Conservation (phyloP, 2,797 vertebrate species). For the Apodemus agrarius region DNA sequence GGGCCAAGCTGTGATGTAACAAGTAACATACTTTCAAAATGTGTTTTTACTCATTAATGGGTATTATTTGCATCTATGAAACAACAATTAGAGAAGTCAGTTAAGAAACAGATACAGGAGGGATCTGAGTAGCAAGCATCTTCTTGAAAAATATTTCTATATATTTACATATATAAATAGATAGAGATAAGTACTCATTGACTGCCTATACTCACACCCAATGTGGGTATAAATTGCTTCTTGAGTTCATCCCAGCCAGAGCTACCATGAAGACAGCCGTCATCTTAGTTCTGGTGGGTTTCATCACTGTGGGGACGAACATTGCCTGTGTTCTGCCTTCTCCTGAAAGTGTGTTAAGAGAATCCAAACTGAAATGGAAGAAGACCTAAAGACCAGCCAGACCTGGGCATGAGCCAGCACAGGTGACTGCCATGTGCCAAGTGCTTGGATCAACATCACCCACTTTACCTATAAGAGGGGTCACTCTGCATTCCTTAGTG, state of each 20-base stretch:
- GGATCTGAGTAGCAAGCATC: no score
- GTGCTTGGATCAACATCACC: not conserved
- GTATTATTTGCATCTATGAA: not conserved
- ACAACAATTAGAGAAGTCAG: not conserved
- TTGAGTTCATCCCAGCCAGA: not conserved
- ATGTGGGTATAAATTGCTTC: not conserved
- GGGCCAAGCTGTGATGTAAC: not conserved
- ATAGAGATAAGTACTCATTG: not conserved
- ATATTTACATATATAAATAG: not conserved
- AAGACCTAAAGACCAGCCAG: not conserved
- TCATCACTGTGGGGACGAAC: no score
- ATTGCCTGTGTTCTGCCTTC: not conserved
- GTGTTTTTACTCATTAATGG: not conserved
- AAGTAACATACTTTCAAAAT: not conserved
- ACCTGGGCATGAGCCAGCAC: no score
- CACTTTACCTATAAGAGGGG: not conserved
- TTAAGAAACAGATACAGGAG: not conserved
- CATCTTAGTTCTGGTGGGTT: no score
- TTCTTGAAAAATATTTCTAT: not conserved
- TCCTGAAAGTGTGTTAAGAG: not conserved
- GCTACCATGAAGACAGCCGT: conserved; percentile 32
- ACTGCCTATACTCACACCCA: accelerated
- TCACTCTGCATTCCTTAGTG: not conserved
- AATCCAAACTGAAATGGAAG: not conserved
- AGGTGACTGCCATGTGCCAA: accelerated